These are phyloP conservation scores for Gila orcuttii DNA, from an alignment of 2,113 vertebrate species.

Conservation along the genomic window DNA sequence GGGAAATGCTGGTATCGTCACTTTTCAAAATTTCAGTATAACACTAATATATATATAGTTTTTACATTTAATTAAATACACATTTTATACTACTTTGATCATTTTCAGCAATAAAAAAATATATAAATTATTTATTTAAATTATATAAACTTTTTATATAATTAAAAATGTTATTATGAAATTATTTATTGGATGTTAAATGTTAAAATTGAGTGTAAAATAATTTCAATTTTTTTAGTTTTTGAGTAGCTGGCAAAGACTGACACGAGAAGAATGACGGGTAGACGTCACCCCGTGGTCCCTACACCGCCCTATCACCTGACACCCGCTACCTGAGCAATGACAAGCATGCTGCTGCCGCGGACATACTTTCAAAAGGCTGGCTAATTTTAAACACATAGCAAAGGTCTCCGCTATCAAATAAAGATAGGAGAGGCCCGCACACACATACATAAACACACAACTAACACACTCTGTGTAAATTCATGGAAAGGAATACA, in stretches of 20 bases:
- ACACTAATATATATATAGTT: too few relatives aligned
- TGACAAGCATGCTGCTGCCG: slow-evolving; percentile 31
- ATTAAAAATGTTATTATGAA: neutral
- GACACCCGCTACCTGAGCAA: slow-evolving; percentile 39
- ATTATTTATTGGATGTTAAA: neutral
- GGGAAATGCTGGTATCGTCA: too few relatives aligned
- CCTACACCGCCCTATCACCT: slow-evolving; percentile 3
- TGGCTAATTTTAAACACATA: slow-evolving; percentile 49
- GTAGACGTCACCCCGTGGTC: neutral
- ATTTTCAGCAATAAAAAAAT: too few relatives aligned
- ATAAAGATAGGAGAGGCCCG: slow-evolving; percentile 44
- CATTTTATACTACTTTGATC: too few relatives aligned
- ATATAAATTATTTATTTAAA: too few relatives aligned
- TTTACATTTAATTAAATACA: too few relatives aligned
- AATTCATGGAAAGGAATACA: slow-evolving; percentile 7
- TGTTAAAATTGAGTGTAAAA: neutral
- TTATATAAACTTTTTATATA: too few relatives aligned
- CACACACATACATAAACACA: slow-evolving; percentile 39
- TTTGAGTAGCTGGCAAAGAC: neutral
- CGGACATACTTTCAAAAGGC: slow-evolving; percentile 33
- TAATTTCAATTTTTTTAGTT: neutral
- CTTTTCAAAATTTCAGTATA: too few relatives aligned
- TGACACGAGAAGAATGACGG: neutral
- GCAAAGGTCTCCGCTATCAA: slow-evolving; percentile 30
- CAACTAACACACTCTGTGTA: slow-evolving; percentile 4